phyloP scores from a whole-genome alignment of 2,888 invertebrate species.

The Atethmia centrago region DNA sequence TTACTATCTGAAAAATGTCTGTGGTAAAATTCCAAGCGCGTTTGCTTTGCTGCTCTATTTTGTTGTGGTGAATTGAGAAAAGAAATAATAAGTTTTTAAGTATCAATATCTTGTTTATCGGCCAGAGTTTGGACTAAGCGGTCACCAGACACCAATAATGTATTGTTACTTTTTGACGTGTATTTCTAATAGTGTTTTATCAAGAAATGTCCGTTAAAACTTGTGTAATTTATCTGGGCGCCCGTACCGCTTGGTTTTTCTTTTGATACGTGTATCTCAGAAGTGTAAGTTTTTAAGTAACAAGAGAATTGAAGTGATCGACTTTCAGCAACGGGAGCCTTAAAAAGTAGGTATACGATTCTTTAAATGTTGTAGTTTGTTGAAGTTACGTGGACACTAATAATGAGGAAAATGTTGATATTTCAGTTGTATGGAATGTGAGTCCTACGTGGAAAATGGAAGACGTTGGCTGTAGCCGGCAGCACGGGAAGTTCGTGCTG shows the following conservation, averaged over 20 bases:
- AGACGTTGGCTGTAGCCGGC: conserved; percentile 41
- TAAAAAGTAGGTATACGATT: conserved; percentile 45
- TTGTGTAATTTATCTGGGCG: conserved; percentile 35
- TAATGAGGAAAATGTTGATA: conserved; percentile 34
- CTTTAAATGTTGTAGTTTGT: neutral
- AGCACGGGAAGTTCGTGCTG: conserved; percentile 62
- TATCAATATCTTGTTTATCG: conserved; percentile 40
- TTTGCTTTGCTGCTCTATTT: conserved; percentile 60
- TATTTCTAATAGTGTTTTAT: neutral
- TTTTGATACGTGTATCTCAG: conserved; percentile 26
- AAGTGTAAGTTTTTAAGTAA: conserved; percentile 29
- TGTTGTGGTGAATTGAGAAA: conserved; percentile 62
- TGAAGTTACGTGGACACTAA: conserved; percentile 37
- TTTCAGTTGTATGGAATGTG: conserved; percentile 86
- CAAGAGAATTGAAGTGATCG: conserved; percentile 18
- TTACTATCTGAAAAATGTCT: conserved; percentile 43
- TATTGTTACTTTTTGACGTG: conserved; percentile 16
- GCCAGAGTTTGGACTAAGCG: conserved; percentile 16
- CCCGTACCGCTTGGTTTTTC: conserved; percentile 59
- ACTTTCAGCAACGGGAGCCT: conserved; percentile 19
- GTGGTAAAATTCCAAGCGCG: conserved; percentile 61
- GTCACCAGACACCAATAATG: conserved; percentile 7
- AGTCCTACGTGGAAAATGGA: conserved; percentile 69
- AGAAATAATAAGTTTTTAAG: conserved; percentile 51
- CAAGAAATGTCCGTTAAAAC: conserved; percentile 34